Evolutionary conservation across 1,140 invertebrate genomes (phyloP).

Genomic region (Acyrthosiphon pisum): DNA sequence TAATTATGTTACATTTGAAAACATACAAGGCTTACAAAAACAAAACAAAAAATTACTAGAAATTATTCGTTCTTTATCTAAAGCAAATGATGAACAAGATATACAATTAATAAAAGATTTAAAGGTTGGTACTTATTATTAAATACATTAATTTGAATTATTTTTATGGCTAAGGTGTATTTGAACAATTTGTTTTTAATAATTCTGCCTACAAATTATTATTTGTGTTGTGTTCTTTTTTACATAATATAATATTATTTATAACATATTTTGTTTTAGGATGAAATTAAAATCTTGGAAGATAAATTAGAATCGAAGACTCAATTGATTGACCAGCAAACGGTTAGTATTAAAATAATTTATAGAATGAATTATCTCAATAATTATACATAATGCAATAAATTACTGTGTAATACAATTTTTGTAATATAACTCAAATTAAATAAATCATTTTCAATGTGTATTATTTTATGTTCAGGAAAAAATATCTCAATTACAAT

Average conservation of each 20-base stretch:
- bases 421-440: neutral
- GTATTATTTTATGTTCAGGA: constrained; percentile 22
- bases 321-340: neutral
- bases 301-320: constrained; percentile 15
- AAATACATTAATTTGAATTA: neutral
- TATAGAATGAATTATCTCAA: neutral
- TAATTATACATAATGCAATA: neutral
- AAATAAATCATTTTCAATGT: no score
- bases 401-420: neutral
- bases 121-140: neutral
- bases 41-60: constrained; percentile 46
- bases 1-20: constrained; percentile 55
- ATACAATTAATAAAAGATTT: constrained; percentile 34
- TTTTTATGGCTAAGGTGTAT: neutral
- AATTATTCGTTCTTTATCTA: constrained; percentile 17
- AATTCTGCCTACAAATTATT: neutral
- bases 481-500: neutral
- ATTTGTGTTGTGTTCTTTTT: neutral
- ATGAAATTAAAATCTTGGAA: neutral
- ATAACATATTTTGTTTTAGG: neutral
- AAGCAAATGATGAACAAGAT: constrained; percentile 39
- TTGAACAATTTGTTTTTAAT: neutral
- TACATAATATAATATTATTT: neutral
- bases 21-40: constrained; percentile 45
- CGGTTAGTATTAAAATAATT: neutral